Evolutionary conservation across 1,140 invertebrate genomes (phyloP), one percentile per base, ranked within the genome.

Genomic region (Lepidurus arcticus): DNA sequence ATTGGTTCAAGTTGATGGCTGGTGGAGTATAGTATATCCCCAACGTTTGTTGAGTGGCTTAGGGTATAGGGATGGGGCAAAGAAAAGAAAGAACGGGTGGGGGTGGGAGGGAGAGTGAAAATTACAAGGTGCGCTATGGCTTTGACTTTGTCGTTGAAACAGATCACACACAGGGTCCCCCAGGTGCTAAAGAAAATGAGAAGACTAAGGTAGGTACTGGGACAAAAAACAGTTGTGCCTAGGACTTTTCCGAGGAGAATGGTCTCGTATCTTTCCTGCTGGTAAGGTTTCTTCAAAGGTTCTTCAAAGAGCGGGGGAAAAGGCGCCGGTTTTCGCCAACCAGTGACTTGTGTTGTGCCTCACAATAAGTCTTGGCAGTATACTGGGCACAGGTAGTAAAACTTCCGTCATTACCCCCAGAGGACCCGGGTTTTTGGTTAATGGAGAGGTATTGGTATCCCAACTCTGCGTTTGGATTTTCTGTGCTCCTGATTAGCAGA

Each of bases 171-270:
- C 53, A 65, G 53, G 16, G 53, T 65, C 53, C 53, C 53, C 53
- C 53, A 65, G 53, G 53, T 65, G 53, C 53, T 65, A 65, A 65
- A 65, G 53, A 65, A 65, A 65, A 65, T 65, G 53, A 65, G 53
- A 9, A 21, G 53, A 65, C 53, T 65, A 21, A 65, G 21, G 47
- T 13, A 13, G 21, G 11, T 21, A n/a, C 21, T 65, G 47, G 53
- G 53, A 65, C 53, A 65, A 65, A 34, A 34, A 21, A 65, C n/a
- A 65, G 53, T 65, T 65, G 53, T 65, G n/a, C 53, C 53, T 13
- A 65, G 34, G 34, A 34, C 34, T 34, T 34, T 34, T 34, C 34
- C 34, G 34, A 34, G 4, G 34, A 34, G 34, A 34, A 34, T 34
- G 3, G 34, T 4, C 34, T 3, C 4, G 34, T 65, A 21, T 65